Percentiles rank a stretch among this genome's conserved stretches.
Evolutionary conservation across 2,113 vertebrate species (phyloP).

Genomic region (Pholis gunnellus): DNA sequence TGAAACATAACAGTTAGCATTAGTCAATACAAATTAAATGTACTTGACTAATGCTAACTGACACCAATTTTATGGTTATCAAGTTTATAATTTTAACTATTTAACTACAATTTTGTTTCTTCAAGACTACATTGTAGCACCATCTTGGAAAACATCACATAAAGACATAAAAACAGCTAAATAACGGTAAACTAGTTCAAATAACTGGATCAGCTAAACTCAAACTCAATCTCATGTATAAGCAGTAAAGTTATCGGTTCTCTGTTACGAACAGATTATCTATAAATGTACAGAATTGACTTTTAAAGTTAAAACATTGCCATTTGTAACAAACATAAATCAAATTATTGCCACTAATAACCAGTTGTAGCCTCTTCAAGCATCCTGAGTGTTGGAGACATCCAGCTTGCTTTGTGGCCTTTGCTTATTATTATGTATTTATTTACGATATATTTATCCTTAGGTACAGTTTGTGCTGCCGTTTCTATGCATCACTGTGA

Average conservation of each 20-base stretch:
- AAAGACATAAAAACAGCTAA: neutral
- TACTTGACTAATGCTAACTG: neutral
- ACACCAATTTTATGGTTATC: neutral
- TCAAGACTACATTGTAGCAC: neutral
- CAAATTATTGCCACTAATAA: neutral
- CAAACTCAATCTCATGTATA: neutral
- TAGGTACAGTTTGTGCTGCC: constrained; percentile 42
- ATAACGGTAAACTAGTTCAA: no score
- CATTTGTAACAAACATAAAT: neutral
- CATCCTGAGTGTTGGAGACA: constrained; percentile 13
- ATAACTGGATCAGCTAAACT: neutral
- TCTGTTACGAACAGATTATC: neutral
- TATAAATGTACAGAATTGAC: neutral
- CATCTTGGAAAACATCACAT: neutral
- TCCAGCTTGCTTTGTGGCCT: constrained; percentile 68
- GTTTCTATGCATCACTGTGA: constrained; percentile 78
- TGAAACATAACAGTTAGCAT: neutral
- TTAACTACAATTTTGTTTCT: neutral
- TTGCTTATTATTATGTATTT: constrained; percentile 38
- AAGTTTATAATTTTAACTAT: neutral
- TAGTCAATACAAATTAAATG: neutral
- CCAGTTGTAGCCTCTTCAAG: constrained; percentile 12
- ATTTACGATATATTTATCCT: neutral
- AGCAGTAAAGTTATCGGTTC: neutral
- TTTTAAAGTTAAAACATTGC: neutral